Evolutionary conservation across 2,888 invertebrate genomes (phyloP).

Genomic region (Azorinus chamasolen): DNA sequence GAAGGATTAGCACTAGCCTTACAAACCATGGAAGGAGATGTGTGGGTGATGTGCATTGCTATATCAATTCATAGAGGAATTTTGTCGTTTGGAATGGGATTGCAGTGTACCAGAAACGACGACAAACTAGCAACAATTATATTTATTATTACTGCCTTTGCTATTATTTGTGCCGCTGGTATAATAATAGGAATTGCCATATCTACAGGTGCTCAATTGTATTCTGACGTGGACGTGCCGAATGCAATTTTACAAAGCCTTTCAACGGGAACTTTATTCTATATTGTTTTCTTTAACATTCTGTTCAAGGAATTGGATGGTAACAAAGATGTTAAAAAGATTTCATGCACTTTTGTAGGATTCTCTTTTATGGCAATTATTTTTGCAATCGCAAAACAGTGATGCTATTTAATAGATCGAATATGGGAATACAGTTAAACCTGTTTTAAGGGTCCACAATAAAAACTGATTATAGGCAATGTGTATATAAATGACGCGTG

Average conservation of each 20-base stretch:
- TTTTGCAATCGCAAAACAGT: conserved; percentile 72
- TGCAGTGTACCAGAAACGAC: conserved; percentile 77
- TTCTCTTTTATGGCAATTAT: conserved; percentile 81
- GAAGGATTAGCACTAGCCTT: conserved; percentile 82
- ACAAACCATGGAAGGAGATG: conserved; percentile 77
- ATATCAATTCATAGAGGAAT: conserved; percentile 79
- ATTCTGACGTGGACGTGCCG: conserved; percentile 78
- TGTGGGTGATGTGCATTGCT: conserved; percentile 81
- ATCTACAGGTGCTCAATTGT: conserved; percentile 79
- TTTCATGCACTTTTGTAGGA: conserved; percentile 81
- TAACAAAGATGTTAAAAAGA: conserved; percentile 78
- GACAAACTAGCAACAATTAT: conserved; percentile 78
- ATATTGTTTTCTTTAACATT: conserved; percentile 82
- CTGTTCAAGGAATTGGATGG: conserved; percentile 81
- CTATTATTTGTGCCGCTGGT: conserved; percentile 78
- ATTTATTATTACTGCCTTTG: conserved; percentile 78
- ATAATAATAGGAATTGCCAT: conserved; percentile 79
- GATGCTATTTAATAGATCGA: no score
- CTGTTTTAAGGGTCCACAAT: no score
- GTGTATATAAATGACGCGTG: no score
- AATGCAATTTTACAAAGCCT: conserved; percentile 81
- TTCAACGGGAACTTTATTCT: conserved; percentile 81
- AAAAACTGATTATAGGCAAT: no score
- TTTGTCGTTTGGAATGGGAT: conserved; percentile 79
- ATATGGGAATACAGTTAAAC: no score